Base-by-base conservation (phyloP, 2,888 invertebrate species). In the Seladonia tumulorum region DNA sequence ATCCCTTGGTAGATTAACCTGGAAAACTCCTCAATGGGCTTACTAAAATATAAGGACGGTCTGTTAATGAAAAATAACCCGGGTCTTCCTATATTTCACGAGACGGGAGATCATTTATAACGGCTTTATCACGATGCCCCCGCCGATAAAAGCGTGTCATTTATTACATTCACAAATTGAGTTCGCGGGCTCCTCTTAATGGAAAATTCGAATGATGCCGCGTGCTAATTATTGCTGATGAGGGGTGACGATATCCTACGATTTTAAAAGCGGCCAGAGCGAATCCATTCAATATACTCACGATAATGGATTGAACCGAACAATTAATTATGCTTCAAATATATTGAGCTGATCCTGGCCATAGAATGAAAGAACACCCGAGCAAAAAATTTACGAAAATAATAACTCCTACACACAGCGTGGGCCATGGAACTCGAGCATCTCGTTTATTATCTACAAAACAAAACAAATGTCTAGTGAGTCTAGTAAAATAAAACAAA, bases 1-100 rank as follows among this genome's bases (percentile, higher is more conserved):
- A 74, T 82, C 84, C 85, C 90, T 90, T 87, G 84, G 82, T 81
- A 89, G 89, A 92, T 92, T 91, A 91, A 83, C 86, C 70, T 49
- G 63, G 76, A 86, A 89, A 89, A 85, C 84, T 85, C 75, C 84
- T 86, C 87, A 72, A 82, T 85, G 82, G 76, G 79, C 74, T 82
- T 81, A 80, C 72, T 86, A 85, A 86, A 86, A 82, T 71, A 76
- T 72, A 68, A 73, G 29, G 78, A 49, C 82, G 74, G 73, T 66
- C 72, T 82, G 77, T 87, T 88, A 89, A 90, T 88, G 87, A 90
- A 90, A 90, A 90, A 90, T 90, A 90, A 86, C 78, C 79, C 53
- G 75, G 29, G 49, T 22, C 79, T 70, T 45, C 68, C 71, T 75
- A 66, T 80, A 73, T 84, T 84, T 79, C 47, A 78, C 63, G 42